A percentile compares a stretch with the other conserved stretches of the same genome.
phyloP scores from a whole-genome alignment of 2,888 invertebrate species.

The Chrysolina haemoptera region DNA sequence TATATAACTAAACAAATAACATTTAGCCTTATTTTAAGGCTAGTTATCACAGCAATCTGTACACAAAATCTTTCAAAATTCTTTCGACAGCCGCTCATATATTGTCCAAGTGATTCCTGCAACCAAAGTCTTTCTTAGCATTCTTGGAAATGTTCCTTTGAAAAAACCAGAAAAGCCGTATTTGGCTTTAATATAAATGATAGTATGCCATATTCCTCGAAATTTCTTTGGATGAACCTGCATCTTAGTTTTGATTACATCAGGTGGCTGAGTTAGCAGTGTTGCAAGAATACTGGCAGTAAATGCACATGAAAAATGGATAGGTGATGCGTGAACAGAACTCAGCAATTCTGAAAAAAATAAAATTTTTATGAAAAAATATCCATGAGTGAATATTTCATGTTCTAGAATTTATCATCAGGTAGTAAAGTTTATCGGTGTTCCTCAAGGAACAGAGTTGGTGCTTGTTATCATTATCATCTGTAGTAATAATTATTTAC shows the following conservation, averaged over 20 bases:
- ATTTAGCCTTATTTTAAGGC: background rate
- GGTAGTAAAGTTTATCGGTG: too few relatives aligned
- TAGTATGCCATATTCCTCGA: constrained; percentile 76
- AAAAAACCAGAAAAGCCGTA: constrained; percentile 85
- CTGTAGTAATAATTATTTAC: too few relatives aligned
- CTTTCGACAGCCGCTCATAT: constrained; percentile 78
- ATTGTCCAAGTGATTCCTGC: constrained; percentile 94
- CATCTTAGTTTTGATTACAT: constrained; percentile 93
- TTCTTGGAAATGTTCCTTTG: constrained; percentile 88
- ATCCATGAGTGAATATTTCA: too few relatives aligned
- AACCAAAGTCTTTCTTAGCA: constrained; percentile 88
- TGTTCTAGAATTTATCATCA: too few relatives aligned
- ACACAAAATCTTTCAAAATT: background rate
- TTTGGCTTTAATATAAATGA: constrained; percentile 78
- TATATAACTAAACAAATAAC: background rate
- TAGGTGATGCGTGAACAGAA: constrained; percentile 74
- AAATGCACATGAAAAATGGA: constrained; percentile 85
- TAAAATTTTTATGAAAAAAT: background rate
- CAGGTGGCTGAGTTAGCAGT: constrained; percentile 90
- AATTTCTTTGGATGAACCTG: constrained; percentile 87
- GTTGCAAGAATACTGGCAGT: constrained; percentile 87
- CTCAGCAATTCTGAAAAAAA: constrained; percentile 71
- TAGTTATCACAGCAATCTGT: background rate
- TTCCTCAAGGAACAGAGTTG: too few relatives aligned
- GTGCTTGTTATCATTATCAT: too few relatives aligned